Conservation (phyloP, 2,888 invertebrate genomes). For the Capitulum mitella region DNA sequence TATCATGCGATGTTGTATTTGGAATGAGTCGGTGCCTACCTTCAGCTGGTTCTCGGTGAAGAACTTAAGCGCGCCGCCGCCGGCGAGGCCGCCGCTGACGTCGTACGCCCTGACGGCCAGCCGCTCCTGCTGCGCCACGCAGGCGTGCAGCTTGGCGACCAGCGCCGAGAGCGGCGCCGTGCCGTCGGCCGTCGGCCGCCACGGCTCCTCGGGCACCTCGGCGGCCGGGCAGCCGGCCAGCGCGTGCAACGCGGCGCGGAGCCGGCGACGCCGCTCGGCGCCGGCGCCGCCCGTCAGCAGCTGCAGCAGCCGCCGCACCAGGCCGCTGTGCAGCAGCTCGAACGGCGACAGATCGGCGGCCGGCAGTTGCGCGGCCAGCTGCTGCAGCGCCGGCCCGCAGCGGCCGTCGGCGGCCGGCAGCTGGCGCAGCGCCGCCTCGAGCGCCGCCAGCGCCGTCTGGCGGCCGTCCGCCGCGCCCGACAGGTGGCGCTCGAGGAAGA, state of each 20-base stretch:
- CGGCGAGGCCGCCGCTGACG: slow-evolving; percentile 62
- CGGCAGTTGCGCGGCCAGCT: slow-evolving; percentile 74
- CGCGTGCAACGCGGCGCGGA: slow-evolving; percentile 82
- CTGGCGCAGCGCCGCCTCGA: neutral
- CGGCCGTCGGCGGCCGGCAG: neutral
- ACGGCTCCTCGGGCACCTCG: slow-evolving; percentile 31
- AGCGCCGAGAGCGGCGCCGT: slow-evolving; percentile 65
- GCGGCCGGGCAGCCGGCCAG: slow-evolving; percentile 70
- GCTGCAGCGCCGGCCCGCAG: slow-evolving; percentile 53
- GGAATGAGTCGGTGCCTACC: too few relatives aligned
- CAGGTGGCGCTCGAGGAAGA: slow-evolving; percentile 52
- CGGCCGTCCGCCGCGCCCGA: slow-evolving; percentile 43
- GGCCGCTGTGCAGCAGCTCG: slow-evolving; percentile 95
- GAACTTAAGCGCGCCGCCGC: slow-evolving; percentile 85
- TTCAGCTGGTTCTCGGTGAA: slow-evolving; percentile 98
- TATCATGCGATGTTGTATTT: too few relatives aligned
- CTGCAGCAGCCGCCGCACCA: slow-evolving; percentile 77
- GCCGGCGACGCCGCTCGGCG: slow-evolving; percentile 45
- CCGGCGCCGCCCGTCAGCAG: slow-evolving; percentile 60
- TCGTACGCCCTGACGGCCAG: slow-evolving; percentile 96
- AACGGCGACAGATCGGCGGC: slow-evolving; percentile 96
- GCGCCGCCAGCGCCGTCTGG: neutral
- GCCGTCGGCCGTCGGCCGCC: slow-evolving; percentile 46
- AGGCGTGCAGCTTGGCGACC: slow-evolving; percentile 85
- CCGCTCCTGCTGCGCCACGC: slow-evolving; percentile 94